Evolutionary conservation across 2,797 vertebrate species (phyloP).

Genomic region (Sebastes oblongus): DNA sequence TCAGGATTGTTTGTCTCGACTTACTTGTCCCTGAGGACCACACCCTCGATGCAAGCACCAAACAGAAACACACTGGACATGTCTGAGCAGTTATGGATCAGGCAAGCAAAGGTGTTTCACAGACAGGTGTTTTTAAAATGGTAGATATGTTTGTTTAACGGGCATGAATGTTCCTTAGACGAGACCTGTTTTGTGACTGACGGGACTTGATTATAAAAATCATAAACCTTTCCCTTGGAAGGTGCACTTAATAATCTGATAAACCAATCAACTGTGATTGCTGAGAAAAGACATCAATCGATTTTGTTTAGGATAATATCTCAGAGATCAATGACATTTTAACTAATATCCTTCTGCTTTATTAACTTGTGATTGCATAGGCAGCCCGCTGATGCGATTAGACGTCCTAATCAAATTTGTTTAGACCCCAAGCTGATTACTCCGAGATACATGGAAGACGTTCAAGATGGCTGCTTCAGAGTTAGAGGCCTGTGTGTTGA

Average conservation of each 20-base stretch:
- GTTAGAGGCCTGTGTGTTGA: neutral
- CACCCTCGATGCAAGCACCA: slow-evolving; percentile 94
- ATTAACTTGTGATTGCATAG: slow-evolving; percentile 64
- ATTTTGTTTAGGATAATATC: slow-evolving; percentile 55
- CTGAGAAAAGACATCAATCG: slow-evolving; percentile 22
- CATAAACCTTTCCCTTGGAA: slow-evolving; percentile 12
- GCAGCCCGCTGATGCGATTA: slow-evolving; percentile 60
- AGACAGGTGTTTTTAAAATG: neutral
- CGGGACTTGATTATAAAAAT: neutral
- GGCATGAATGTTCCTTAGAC: neutral
- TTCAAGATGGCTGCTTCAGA: slow-evolving; percentile 24
- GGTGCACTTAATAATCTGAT: slow-evolving; percentile 32
- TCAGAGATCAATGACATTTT: slow-evolving; percentile 42
- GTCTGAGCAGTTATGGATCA: slow-evolving; percentile 81
- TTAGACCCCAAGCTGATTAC: slow-evolving; percentile 54
- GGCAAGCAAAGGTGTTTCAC: slow-evolving; percentile 32
- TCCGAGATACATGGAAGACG: slow-evolving; percentile 22
- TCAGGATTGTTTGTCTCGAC: slow-evolving; percentile 42
- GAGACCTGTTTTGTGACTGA: neutral
- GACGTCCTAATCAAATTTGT: slow-evolving; percentile 65
- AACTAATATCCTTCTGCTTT: slow-evolving; percentile 56
- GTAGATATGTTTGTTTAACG: neutral
- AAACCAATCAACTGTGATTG: slow-evolving; percentile 22
- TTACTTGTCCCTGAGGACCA: slow-evolving; percentile 96
- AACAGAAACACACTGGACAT: slow-evolving; percentile 91